phyloP scores from a whole-genome alignment of 2,113 vertebrate species.

The Psittacara wagleri region DNA sequence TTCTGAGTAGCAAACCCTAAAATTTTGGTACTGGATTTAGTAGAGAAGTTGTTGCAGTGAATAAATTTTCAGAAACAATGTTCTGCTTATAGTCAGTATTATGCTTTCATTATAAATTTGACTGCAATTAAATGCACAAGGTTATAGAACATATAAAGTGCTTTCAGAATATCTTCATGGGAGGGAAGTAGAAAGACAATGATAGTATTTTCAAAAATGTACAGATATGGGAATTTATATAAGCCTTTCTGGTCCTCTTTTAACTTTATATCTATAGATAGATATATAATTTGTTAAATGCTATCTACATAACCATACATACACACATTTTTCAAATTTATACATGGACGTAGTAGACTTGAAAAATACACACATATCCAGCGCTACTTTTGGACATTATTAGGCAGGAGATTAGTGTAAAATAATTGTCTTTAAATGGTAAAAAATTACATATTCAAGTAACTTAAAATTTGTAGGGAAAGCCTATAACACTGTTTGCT shows the following conservation, averaged over 20 bases:
- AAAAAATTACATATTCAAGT: neutral
- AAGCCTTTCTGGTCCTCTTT: neutral
- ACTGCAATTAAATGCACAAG: rapidly evolving
- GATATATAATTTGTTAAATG: neutral
- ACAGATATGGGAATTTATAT: neutral
- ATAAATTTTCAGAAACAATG: neutral
- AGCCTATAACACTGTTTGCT: neutral
- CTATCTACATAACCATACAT: neutral
- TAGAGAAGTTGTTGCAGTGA: neutral
- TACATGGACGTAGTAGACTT: neutral
- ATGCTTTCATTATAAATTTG: neutral
- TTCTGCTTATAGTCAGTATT: neutral
- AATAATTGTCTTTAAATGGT: neutral
- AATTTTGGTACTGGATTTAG: neutral
- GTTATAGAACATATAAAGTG: neutral
- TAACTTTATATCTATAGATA: neutral
- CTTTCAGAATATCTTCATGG: neutral
- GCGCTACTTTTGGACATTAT: neutral
- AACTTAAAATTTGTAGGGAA: neutral
- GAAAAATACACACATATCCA: neutral
- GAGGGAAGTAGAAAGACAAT: neutral
- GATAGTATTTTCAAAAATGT: neutral
- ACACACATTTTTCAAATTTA: neutral
- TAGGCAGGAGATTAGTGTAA: neutral
- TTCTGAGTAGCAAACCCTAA: neutral